Percentiles rank a stretch among this genome's conserved stretches.
These are phyloP conservation scores for Dicrurus megarhynchus DNA, from an alignment of 2,113 vertebrate genomes.

Conservation along the genomic window DNA sequence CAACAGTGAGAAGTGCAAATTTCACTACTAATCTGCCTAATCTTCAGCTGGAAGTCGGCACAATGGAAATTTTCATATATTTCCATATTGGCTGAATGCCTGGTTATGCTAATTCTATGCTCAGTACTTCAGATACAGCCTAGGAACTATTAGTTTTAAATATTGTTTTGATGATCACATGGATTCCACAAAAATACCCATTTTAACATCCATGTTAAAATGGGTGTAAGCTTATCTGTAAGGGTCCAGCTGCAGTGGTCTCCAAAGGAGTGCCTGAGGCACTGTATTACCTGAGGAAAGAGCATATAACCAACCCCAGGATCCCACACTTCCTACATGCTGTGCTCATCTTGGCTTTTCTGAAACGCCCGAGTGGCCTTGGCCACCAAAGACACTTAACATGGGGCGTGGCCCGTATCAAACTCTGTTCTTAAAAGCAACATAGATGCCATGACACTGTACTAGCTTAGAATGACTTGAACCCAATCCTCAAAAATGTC, in stretches of 20 bases:
- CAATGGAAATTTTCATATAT: not conserved
- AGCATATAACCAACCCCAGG: not conserved
- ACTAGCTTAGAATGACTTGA: not conserved
- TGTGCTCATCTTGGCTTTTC: not conserved
- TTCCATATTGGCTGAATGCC: not conserved
- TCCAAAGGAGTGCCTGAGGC: not conserved
- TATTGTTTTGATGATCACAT: not conserved
- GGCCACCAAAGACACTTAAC: not conserved
- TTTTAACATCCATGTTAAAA: not conserved
- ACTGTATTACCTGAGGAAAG: not conserved
- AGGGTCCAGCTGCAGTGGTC: not conserved
- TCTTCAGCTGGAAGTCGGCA: not conserved
- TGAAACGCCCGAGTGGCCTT: not conserved
- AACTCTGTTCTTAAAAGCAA: not conserved
- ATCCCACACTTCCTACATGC: not conserved
- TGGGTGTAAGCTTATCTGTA: not conserved
- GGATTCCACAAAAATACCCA: not conserved
- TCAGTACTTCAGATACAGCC: not conserved
- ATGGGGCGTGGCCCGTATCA: not conserved
- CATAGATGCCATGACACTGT: not conserved
- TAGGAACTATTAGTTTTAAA: not conserved
- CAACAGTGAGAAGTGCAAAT: not conserved
- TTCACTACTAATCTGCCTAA: not conserved
- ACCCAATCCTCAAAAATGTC: not conserved
- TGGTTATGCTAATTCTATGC: not conserved